These are phyloP conservation scores for Tragopan temminckii DNA, from an alignment of 2,797 vertebrate genomes.

Conservation along the genomic window DNA sequence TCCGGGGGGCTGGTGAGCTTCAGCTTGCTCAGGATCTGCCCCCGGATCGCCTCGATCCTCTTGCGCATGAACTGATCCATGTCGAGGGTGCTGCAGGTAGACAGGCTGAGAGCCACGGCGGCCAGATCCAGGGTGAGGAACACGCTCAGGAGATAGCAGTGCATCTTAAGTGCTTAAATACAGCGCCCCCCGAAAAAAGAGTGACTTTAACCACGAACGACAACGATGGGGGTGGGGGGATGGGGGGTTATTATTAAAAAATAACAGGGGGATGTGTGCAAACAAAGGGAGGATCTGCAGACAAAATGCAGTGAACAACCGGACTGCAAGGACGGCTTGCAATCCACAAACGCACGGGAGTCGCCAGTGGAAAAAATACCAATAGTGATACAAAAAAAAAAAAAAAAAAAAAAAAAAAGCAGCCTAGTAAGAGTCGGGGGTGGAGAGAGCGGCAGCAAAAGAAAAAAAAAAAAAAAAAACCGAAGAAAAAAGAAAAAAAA, in stretches of 20 bases:
- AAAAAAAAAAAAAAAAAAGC: neutral
- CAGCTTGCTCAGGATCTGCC: constrained; percentile 97
- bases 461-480: neutral
- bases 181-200: constrained; percentile 48
- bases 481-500: too few species aligned
- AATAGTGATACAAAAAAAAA: neutral
- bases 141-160: constrained; percentile 88
- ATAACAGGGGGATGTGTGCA: constrained; percentile 4
- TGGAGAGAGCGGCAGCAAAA: neutral
- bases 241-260: neutral
- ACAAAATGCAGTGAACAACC: constrained; percentile 43
- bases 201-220: neutral
- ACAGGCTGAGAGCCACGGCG: constrained; percentile 89
- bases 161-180: constrained; percentile 86
- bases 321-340: constrained; percentile 1
- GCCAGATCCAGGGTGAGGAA: constrained; percentile 91
- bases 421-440: neutral
- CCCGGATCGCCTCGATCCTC: constrained; percentile 95
- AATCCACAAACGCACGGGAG: constrained; percentile 17
- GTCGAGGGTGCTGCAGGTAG: constrained; percentile 96
- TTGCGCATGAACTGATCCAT: constrained; percentile 97
- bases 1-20: constrained; percentile 93
- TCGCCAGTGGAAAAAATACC: neutral
- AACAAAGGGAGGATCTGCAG: constrained; percentile 39
- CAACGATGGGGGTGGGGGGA: neutral